Evolutionary conservation across 2,888 invertebrate genomes (phyloP).

Genomic region (Acheta domesticus): DNA sequence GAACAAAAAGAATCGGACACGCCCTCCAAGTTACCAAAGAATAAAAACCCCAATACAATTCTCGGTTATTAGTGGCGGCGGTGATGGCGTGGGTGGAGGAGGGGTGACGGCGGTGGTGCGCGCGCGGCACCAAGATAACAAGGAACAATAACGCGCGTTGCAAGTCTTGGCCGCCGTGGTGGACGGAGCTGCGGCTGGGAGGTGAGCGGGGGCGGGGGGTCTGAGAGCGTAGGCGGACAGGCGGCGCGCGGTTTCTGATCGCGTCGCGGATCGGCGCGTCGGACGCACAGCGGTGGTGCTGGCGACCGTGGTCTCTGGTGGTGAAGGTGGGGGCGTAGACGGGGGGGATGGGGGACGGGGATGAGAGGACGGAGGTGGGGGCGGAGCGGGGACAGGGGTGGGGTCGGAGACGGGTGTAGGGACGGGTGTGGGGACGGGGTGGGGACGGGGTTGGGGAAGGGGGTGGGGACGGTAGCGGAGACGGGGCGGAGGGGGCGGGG

Average conservation of each 20-base stretch:
- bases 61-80: background rate
- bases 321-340: too few species aligned
- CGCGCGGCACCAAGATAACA: background rate
- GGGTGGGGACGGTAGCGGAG: too few species aligned
- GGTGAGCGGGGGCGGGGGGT: background rate
- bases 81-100: background rate
- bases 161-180: background rate
- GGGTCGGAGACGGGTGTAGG: too few species aligned
- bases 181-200: background rate
- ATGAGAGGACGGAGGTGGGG: too few species aligned
- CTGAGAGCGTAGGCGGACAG: background rate
- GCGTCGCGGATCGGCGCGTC: background rate
- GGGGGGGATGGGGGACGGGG: too few species aligned
- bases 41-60: slow-evolving; percentile 18
- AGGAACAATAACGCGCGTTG: background rate
- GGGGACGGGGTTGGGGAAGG: too few species aligned
- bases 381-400: too few species aligned
- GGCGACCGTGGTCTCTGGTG: too few species aligned
- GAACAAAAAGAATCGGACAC: slow-evolving; percentile 12
- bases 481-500: too few species aligned
- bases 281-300: too few species aligned
- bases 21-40: slow-evolving; percentile 18
- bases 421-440: too few species aligned
- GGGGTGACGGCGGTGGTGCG: background rate
- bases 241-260: background rate